These are phyloP conservation scores for Camponotus floridanus DNA, from an alignment of 1,140 invertebrate species.

Conservation along the genomic window DNA sequence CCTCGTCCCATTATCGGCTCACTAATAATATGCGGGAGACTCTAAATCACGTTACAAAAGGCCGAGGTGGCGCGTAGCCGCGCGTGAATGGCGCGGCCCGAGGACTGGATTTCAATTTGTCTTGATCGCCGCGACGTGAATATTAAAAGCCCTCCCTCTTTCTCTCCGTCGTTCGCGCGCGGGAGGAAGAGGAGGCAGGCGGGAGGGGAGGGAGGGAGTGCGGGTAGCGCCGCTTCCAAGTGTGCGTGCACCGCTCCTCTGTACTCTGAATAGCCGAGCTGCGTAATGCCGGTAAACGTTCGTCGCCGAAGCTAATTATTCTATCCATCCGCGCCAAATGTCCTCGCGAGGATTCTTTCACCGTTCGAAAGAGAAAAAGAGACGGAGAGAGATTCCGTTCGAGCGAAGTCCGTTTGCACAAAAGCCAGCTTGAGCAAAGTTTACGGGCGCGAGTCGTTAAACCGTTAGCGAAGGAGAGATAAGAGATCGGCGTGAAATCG, in stretches of 20 bases:
- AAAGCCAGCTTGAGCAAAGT: neutral
- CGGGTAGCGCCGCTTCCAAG: conserved; percentile 6
- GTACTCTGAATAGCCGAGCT: conserved; percentile 50
- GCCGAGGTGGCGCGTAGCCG: conserved; percentile 51
- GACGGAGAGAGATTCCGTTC: no score
- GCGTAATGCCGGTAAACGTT: conserved; percentile 55
- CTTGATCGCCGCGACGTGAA: conserved; percentile 81
- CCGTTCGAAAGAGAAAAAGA: no score
- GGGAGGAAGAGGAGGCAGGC: no score
- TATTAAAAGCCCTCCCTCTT: conserved; percentile 71
- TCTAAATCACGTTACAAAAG: conserved; percentile 80
- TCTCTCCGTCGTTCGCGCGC: neutral
- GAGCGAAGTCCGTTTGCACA: neutral
- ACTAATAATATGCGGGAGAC: conserved; percentile 80
- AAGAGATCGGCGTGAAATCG: conserved; percentile 50
- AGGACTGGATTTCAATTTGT: conserved; percentile 82
- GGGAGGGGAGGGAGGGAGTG: neutral
- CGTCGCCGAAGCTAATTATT: conserved; percentile 50
- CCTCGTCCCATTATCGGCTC: conserved; percentile 75
- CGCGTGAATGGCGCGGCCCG: conserved; percentile 68
- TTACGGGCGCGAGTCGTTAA: neutral
- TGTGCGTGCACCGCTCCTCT: neutral
- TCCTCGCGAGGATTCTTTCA: conserved; percentile 27
- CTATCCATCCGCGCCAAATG: conserved; percentile 22
- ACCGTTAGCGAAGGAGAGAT: conserved; percentile 25